phyloP scores from a whole-genome alignment of 2,888 invertebrate genomes.

The Brachypalpus laphriformis region DNA sequence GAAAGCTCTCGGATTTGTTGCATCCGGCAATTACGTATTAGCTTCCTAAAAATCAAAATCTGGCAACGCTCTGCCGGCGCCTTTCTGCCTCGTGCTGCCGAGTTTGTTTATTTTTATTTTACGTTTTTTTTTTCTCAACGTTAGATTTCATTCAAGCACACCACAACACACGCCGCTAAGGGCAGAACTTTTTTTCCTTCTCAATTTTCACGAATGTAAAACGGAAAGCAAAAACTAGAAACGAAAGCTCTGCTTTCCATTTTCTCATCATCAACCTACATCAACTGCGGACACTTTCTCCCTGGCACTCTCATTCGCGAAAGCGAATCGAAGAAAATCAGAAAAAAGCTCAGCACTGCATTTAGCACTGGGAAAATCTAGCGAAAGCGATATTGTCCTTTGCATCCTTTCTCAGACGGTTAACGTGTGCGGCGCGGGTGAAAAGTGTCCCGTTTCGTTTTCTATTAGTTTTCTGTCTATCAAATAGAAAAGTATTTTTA shows the following conservation, averaged over 20 bases:
- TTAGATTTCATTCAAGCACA: slow-evolving; percentile 40
- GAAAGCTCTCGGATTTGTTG: no score
- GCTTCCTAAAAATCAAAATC: no score
- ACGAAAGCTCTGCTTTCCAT: slow-evolving; percentile 60
- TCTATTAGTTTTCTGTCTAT: slow-evolving; percentile 42
- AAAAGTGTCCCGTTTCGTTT: slow-evolving; percentile 65
- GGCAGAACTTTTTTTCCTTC: slow-evolving; percentile 18
- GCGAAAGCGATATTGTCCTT: slow-evolving; percentile 66
- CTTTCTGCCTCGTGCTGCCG: slow-evolving; percentile 37
- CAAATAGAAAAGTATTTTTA: slow-evolving; percentile 33
- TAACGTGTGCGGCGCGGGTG: slow-evolving; percentile 61
- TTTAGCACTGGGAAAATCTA: slow-evolving; percentile 49
- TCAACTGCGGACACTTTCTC: slow-evolving; percentile 67
- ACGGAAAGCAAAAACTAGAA: neutral
- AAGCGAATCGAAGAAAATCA: slow-evolving; percentile 39
- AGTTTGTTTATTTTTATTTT: slow-evolving; percentile 36
- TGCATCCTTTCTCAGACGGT: slow-evolving; percentile 68
- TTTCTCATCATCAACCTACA: slow-evolving; percentile 63
- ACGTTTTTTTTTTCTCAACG: neutral
- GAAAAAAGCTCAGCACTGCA: slow-evolving; percentile 45
- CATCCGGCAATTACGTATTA: no score
- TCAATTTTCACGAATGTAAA: slow-evolving; percentile 12
- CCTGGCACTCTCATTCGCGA: slow-evolving; percentile 30
- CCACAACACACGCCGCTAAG: slow-evolving; percentile 44
- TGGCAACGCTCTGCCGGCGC: slow-evolving; percentile 30